Evolutionary conservation across 2,113 vertebrate genomes (phyloP).

Genomic region (Lycaon pictus): DNA sequence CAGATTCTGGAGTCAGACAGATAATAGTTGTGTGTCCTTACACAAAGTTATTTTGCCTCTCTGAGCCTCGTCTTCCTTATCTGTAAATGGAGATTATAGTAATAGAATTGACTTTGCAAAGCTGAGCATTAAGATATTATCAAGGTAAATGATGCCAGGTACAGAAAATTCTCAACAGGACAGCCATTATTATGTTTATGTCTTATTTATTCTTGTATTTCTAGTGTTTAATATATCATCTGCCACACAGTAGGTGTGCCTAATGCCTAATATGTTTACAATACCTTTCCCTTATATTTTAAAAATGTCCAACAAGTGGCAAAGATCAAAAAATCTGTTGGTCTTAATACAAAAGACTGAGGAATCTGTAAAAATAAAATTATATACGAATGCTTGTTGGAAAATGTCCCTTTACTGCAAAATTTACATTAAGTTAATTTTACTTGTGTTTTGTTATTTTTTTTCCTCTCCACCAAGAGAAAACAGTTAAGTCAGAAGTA

Average conservation of each 20-base stretch:
- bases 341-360: slow-evolving; percentile 10
- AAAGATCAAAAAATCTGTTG: not conserved
- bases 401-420: slow-evolving; percentile 24
- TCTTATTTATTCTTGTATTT: slow-evolving; percentile 4
- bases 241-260: not conserved
- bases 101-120: not conserved
- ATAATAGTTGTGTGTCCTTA: not conserved
- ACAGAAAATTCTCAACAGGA: slow-evolving; percentile 5
- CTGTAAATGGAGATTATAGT: not conserved
- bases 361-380: slow-evolving; percentile 30
- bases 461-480: not conserved
- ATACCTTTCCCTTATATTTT: not conserved
- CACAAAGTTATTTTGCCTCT: slow-evolving; percentile 23
- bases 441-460: not conserved
- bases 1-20: not conserved
- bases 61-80: not conserved
- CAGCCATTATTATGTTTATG: not conserved
- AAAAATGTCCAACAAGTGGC: not conserved
- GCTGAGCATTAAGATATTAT: slow-evolving; percentile 13
- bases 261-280: slow-evolving; percentile 1
- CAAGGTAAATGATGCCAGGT: not conserved
- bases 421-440: slow-evolving; percentile 59
- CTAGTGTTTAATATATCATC: not conserved
- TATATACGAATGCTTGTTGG: not conserved
- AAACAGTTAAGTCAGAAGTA: slow-evolving; percentile 35